These are phyloP conservation scores for Lepisosteus oculatus DNA, from an alignment of 2,113 vertebrate species.

Conservation along the genomic window DNA sequence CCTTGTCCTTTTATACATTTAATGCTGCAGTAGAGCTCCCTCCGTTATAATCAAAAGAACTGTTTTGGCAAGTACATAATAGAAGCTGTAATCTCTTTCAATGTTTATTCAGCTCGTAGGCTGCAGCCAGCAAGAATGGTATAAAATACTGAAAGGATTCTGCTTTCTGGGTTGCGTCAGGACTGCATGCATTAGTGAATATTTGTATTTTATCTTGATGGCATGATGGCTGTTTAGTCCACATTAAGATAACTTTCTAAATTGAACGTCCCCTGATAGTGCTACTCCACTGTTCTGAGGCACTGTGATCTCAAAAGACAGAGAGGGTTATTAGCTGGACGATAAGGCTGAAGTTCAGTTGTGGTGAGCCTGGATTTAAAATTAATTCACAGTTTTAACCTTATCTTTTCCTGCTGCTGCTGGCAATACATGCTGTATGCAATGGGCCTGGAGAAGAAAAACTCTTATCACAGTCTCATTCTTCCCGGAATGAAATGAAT, in stretches of 20 bases:
- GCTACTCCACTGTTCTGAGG: constrained; percentile 7
- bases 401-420: constrained; percentile 14
- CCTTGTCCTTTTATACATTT: constrained; percentile 49
- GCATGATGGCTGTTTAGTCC: neutral
- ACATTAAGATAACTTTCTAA: neutral
- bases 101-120: constrained; percentile 25
- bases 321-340: neutral
- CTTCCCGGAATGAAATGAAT: too few species aligned
- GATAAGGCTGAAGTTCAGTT: neutral
- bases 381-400: neutral
- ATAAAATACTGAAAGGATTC: constrained; percentile 25
- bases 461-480: too few species aligned
- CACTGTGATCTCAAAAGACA: neutral
- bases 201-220: constrained; percentile 18
- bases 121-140: neutral
- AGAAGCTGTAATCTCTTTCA: constrained; percentile 39
- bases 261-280: neutral
- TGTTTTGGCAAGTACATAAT: constrained; percentile 39
- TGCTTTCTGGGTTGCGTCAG: neutral
- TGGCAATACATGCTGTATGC: neutral
- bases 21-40: constrained; percentile 35
- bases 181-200: neutral
- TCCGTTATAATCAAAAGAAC: constrained; percentile 39
- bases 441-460: too few species aligned
- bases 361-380: neutral